Evolutionary conservation across 37 sponge, comb jelly and placozoan species (phyloP), one percentile per base, ranked within the genome.

Genomic region (Dysidea cf. avara): DNA sequence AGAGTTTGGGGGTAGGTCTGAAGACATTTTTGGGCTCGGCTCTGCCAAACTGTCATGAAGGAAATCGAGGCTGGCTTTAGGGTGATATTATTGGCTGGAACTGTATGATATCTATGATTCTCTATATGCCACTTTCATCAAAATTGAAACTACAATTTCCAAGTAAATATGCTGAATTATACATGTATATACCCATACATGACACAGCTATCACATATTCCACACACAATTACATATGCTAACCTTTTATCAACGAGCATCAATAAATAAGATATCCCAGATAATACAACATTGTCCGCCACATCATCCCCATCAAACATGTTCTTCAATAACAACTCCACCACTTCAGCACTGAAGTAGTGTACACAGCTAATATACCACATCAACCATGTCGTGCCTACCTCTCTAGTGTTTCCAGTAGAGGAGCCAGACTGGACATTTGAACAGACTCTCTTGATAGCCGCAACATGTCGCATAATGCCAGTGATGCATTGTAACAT

Each of bases 401-500:
- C 85, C 77, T 77, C 48, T 91, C 92, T 20, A 91, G 55, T 4
- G 56, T 60, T 9, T 4, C 26, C 2, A 86, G 55, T 18, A 91
- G 74, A 26, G 92, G 92, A n/a, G 83, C 64, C 30, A 83, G 83
- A 18, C 34, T 62, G 3, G 76, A 36, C 70, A 78, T 76, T 31
- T 76, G 81, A 30, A 77, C 50, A 12, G 73, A 64, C 60, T 93
- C 94, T 18, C 94, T 58, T 0, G 86, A 80, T 21, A 89, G 24
- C 29, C 91, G 43, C 7, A 85, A 40, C 75, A 94, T 86, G 39
- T 94, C 94, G 40, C 92, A 81, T 49, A 94, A 61, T 9, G 83
- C 68, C 61, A 67, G 87, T 17, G 92, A 75, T 3, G 91, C 87
- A 63, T 94, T 90, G 33, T 62, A 71, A 81, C 86, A 86, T 74